Evolutionary conservation across 2,797 vertebrate species (phyloP).

Genomic region (Lacerta bilineata): DNA sequence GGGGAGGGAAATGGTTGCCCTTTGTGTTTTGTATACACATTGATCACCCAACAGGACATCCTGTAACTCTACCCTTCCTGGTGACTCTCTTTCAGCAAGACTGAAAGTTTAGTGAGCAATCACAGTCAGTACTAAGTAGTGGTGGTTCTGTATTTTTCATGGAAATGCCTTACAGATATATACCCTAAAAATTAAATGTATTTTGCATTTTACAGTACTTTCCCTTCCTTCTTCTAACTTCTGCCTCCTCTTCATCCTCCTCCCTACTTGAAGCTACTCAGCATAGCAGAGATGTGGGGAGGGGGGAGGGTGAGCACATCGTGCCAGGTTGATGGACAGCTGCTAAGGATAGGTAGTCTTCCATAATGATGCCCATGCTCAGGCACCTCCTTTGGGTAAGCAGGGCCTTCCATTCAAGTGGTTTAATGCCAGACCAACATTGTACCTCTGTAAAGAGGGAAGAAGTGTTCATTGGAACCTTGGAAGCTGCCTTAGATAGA

Average conservation of each 20-base stretch:
- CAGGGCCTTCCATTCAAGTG: background rate
- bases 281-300: background rate
- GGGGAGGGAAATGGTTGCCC: conserved; percentile 7
- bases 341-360: too few species aligned
- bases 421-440: background rate
- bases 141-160: background rate
- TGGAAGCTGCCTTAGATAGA: too few species aligned
- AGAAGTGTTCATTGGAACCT: background rate
- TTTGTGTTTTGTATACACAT: conserved; percentile 16
- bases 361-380: too few species aligned
- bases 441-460: background rate
- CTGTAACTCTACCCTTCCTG: background rate
- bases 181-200: too few species aligned
- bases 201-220: background rate
- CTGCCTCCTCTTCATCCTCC: background rate
- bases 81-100: background rate
- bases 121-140: background rate
- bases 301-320: background rate
- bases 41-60: background rate
- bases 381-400: background rate
- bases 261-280: background rate
- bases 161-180: background rate
- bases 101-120: background rate
- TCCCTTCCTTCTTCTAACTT: background rate
- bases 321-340: too few species aligned